Base-by-base conservation (phyloP, 2,888 invertebrate species). In the Dicranocentrus wangi region DNA sequence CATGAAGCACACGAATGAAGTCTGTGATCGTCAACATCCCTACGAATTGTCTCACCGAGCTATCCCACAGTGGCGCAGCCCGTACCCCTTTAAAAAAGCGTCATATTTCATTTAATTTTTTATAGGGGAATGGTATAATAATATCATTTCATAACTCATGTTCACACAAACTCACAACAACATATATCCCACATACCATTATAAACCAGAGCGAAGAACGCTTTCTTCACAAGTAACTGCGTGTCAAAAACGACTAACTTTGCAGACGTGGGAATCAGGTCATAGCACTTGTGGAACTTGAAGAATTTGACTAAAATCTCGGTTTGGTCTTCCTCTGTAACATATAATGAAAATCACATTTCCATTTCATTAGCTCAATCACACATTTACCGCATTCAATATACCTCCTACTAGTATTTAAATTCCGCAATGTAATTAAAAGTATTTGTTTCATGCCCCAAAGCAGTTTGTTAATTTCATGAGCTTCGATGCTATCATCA, bases 191-290 rank as follows among this genome's bases (percentile, higher is more conserved):
- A 39, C 39, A 39, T 88, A 94, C 95, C 98, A 91, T 99, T 99
- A 90, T 98, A 97, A 81, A 99, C 98, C 85, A 99, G 93, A 51
- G 99, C 99, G 90, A 97, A 99, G 91, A 99, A 99, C 68, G 99
- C 99, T 90, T 98, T 98, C 90, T 98, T 97, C 85, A 98, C 99
- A 87, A 97, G 93, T 82, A 99, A 92, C 89, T 98, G 96, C 60
- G 99, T 99, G 91, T 99, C 99, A 90, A 99, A 99, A 82, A 99
- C 98, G 86, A 99, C 99, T 89, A 99, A 92, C 91, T 99, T 99
- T 87, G 98, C 98, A 88, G 98, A 98, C 82, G 98, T 98, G 83
- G 99, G 99, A 89, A 99, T 98, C 90, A 99, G 93, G 91, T 99
- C 99, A 91, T 99, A 99, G 90, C 99, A 99, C 90, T 97, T 98